A percentile compares a stretch with the other conserved stretches of the same genome.
Evolutionary conservation across 2,797 vertebrate species (phyloP).

Genomic region (Cephalopachus bancanus): DNA sequence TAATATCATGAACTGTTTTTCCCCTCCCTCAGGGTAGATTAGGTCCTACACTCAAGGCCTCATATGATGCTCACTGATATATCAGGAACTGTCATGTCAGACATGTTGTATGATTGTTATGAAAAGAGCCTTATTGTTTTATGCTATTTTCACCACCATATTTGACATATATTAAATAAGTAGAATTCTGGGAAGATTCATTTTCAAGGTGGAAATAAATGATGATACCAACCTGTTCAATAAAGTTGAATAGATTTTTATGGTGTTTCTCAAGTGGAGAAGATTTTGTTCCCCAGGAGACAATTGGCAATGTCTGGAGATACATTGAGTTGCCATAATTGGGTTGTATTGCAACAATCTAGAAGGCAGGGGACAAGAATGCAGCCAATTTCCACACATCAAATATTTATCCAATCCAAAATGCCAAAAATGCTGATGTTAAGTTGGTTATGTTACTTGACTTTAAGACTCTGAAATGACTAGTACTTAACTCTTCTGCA

Average conservation of each 20-base stretch:
- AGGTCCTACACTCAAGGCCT: not conserved
- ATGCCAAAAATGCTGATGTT: not conserved
- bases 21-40: not conserved
- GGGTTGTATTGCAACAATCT: not conserved
- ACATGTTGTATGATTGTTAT: not conserved
- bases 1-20: not conserved
- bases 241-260: not conserved
- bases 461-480: not conserved
- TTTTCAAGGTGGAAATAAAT: slow-evolving; percentile 19
- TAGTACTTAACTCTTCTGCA: not conserved
- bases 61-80: not conserved
- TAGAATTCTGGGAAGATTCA: not conserved
- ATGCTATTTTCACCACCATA: not conserved
- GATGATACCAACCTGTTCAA: not conserved
- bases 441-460: not conserved
- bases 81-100: not conserved
- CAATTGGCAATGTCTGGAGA: not conserved
- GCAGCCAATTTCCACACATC: not conserved
- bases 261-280: not conserved
- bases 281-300: not conserved
- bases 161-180: not conserved
- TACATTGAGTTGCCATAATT: not conserved
- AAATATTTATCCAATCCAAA: not conserved
- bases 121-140: not conserved
- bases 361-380: not conserved